Conservation (phyloP, 1,140 invertebrate species). For the Oreohelix idahoensis region DNA sequence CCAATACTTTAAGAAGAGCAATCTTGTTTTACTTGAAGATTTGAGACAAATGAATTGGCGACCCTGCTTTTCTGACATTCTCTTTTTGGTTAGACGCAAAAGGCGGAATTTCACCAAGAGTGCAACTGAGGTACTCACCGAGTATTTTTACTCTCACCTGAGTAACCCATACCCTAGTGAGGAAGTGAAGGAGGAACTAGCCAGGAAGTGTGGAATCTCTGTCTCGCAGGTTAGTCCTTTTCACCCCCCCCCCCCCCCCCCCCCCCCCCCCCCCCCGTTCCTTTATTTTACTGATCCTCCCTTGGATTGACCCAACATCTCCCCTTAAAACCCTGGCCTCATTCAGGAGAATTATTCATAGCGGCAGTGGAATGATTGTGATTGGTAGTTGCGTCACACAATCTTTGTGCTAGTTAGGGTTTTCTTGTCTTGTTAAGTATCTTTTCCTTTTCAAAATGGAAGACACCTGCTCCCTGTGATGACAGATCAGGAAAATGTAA, state of each 20-base stretch:
- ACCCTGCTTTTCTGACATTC: slow-evolving; percentile 31
- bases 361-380: slow-evolving; percentile 5
- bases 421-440: background rate
- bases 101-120: slow-evolving; percentile 99
- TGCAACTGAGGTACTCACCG: slow-evolving; percentile 99
- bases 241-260: background rate
- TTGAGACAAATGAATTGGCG: slow-evolving; percentile 4
- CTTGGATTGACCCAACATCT: background rate
- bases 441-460: background rate
- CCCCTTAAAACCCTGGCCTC: background rate
- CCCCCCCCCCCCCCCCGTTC: too few species aligned
- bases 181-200: slow-evolving; percentile 99
- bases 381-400: slow-evolving; percentile 8
- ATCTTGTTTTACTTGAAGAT: background rate
- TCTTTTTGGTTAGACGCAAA: slow-evolving; percentile 83
- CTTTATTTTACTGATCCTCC: background rate
- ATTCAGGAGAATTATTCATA: background rate
- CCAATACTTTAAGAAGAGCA: too few species aligned
- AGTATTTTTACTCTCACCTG: slow-evolving; percentile 99
- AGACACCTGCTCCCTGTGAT: background rate
- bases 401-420: background rate
- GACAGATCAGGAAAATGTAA: slow-evolving; percentile 29
- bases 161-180: slow-evolving; percentile 99
- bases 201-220: slow-evolving; percentile 98
- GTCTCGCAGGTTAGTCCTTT: slow-evolving; percentile 84